These are phyloP conservation scores for Drosophila gaucha DNA, from an alignment of 2,888 invertebrate species.

Conservation along the genomic window DNA sequence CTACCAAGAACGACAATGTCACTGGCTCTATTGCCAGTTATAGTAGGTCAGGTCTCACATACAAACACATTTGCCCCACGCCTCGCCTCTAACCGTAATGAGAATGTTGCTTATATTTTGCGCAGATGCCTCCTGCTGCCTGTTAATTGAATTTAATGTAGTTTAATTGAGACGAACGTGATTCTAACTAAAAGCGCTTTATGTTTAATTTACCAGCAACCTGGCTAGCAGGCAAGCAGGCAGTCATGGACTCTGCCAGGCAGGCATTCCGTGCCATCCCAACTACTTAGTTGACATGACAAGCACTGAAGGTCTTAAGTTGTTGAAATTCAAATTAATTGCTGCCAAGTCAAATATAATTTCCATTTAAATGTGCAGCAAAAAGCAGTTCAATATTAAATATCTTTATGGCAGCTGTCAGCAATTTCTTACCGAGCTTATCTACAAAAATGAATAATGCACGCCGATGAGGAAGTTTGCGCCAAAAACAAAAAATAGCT, in stretches of 20 bases:
- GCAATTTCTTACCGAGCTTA: slow-evolving; percentile 58
- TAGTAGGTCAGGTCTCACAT: slow-evolving; percentile 32
- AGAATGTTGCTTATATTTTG: slow-evolving; percentile 72
- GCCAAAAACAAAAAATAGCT: slow-evolving; percentile 29
- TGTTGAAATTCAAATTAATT: slow-evolving; percentile 73
- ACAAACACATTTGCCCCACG: slow-evolving; percentile 9
- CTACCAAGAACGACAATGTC: slow-evolving; percentile 15
- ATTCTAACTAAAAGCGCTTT: slow-evolving; percentile 78
- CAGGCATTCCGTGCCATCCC: slow-evolving; percentile 12
- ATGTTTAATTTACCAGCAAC: slow-evolving; percentile 76
- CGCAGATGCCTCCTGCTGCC: slow-evolving; percentile 42
- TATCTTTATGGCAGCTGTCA: slow-evolving; percentile 62
- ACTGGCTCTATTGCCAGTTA: slow-evolving; percentile 24
- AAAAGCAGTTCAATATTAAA: slow-evolving; percentile 70
- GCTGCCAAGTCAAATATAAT: slow-evolving; percentile 64
- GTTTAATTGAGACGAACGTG: slow-evolving; percentile 81
- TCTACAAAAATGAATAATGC: slow-evolving; percentile 66
- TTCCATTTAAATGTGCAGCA: slow-evolving; percentile 35
- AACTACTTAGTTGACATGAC: slow-evolving; percentile 54
- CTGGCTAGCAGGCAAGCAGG: slow-evolving; percentile 3
- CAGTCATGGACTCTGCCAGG: slow-evolving; percentile 20
- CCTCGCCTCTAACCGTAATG: slow-evolving; percentile 60
- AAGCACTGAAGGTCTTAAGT: slow-evolving; percentile 64
- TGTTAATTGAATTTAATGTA: slow-evolving; percentile 80
- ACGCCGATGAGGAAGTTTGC: slow-evolving; percentile 44